These are phyloP conservation scores for Takifugu bimaculatus DNA, from an alignment of 2,113 vertebrate species.

Conservation along the genomic window DNA sequence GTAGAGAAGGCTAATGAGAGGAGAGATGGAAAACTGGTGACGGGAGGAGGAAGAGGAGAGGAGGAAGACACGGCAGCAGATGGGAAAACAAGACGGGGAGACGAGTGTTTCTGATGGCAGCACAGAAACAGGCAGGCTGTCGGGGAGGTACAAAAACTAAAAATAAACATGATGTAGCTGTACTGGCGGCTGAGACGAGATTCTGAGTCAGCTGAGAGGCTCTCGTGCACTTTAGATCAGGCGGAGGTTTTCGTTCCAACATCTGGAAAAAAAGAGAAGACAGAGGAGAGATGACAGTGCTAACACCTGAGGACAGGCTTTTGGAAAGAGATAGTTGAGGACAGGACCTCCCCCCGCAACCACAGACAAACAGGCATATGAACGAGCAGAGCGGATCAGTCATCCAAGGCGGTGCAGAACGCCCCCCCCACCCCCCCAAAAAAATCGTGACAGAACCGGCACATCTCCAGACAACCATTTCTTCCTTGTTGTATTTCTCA, in stretches of 20 bases:
- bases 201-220: slow-evolving; percentile 26
- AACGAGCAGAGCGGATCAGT: slow-evolving; percentile 59
- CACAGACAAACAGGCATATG: slow-evolving; percentile 37
- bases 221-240: slow-evolving; percentile 17
- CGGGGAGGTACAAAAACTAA: slow-evolving; percentile 20
- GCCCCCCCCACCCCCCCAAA: slow-evolving; percentile 52
- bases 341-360: slow-evolving; percentile 5
- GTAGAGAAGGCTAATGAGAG: slow-evolving; percentile 62
- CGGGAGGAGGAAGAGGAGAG: slow-evolving; percentile 59
- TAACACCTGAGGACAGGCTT: slow-evolving; percentile 45
- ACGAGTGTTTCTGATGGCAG: slow-evolving; percentile 19
- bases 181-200: slow-evolving; percentile 24
- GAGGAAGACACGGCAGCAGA: slow-evolving; percentile 16
- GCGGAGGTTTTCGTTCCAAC: slow-evolving; percentile 19
- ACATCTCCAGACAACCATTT: slow-evolving; percentile 62
- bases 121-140: slow-evolving; percentile 1
- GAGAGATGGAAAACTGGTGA: slow-evolving; percentile 31
- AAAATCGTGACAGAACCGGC: slow-evolving; percentile 57
- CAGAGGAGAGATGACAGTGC: slow-evolving; percentile 27
- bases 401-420: slow-evolving; percentile 49
- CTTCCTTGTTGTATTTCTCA: slow-evolving; percentile 47
- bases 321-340: slow-evolving; percentile 51
- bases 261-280: slow-evolving; percentile 51
- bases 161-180: slow-evolving; percentile 18
- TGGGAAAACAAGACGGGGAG: slow-evolving; percentile 50